Evolutionary conservation across 1,140 invertebrate species (phyloP).

Genomic region (Polypedilum vanderplanki): DNA sequence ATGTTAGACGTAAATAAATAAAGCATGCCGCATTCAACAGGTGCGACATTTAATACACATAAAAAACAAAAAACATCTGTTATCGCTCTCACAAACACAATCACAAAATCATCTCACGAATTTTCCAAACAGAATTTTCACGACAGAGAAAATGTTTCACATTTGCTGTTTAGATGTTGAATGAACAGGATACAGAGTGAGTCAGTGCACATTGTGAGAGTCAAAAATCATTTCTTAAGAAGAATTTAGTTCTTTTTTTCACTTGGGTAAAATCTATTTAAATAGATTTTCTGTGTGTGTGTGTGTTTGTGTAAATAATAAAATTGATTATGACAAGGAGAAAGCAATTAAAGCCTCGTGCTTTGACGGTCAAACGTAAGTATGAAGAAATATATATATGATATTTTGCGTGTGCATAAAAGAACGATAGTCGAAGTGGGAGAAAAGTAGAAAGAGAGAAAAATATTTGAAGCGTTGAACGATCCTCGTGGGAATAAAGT

Average conservation of each 20-base stretch:
- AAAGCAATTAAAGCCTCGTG: constrained; percentile 22
- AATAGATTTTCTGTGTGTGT: no score
- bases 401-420: background rate
- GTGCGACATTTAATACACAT: background rate
- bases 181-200: background rate
- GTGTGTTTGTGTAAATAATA: background rate
- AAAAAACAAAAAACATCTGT: constrained; percentile 23
- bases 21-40: background rate
- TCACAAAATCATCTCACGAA: background rate
- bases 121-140: constrained; percentile 14
- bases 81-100: constrained; percentile 6
- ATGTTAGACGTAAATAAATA: constrained; percentile 24
- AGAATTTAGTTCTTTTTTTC: background rate
- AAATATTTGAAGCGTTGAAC: constrained; percentile 21
- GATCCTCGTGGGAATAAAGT: background rate
- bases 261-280: background rate
- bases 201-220: background rate
- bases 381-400: background rate
- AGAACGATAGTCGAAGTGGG: background rate
- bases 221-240: background rate
- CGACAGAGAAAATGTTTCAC: background rate
- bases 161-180: constrained; percentile 25
- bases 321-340: background rate
- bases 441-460: background rate
- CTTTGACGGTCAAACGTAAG: constrained; percentile 17